Evolutionary conservation across 2,113 vertebrate genomes (phyloP), one percentile per base, ranked within the genome.

Genomic region (Pavo muticus): DNA sequence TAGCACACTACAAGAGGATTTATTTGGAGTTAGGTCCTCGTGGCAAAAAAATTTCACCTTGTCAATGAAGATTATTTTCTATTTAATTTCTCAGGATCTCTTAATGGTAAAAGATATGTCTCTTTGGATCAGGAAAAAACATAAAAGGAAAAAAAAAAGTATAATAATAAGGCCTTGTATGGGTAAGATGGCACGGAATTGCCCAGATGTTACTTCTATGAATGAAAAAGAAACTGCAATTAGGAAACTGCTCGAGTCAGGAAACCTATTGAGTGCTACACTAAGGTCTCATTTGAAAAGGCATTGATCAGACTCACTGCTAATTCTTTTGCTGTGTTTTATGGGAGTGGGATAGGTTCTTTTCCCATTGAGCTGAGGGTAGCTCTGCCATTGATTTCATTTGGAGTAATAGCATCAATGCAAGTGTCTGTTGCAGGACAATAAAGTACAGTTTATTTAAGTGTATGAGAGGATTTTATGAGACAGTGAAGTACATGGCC

Each of bases 381-480:
- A 86, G 57, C 69, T 94, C 45, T 96, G 75, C 44, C 87, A 94
- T 95, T 95, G 93, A 94, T 93, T 94, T 92, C 57, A 93, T 94
- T 88, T 91, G 83, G 72, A 96, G 85, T 94, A 96, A 96, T 90
- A 91, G 90, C 87, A 86, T 93, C 93, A 90, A 65, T 72, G 83
- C 69, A 93, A 96, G 93, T 74, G 79, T 91, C 88, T 96, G 70
- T 86, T 93, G 83, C 90, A 95, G 90, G 79, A 91, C 91, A 96
- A 91, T 95, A 96, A 96, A 95, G 52, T 72, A 93, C 91, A 93
- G 83, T 95, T 95, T 96, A 90, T 89, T 90, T 95, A 94, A 95
- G 91, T 93, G 89, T 85, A 93, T 83, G 81, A 95, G 94, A 94
- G 47, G 72, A 86, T 96, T 94, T 96, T 94, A 95, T 0, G 19